Evolutionary conservation across 2,888 invertebrate genomes (phyloP).

Genomic region (Drosophila aldrichi): DNA sequence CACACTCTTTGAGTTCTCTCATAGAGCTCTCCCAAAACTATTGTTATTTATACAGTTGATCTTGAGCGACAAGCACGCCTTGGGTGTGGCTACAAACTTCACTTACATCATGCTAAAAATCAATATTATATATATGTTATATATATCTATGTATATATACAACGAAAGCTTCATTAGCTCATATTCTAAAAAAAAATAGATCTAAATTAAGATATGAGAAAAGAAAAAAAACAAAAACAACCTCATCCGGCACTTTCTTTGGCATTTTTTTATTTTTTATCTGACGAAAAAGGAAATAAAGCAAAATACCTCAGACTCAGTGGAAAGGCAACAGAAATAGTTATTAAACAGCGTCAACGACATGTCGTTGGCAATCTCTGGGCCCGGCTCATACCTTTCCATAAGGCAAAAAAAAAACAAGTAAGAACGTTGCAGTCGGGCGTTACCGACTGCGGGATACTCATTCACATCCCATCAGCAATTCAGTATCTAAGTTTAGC

Average conservation of each 20-base stretch:
- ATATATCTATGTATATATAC: background rate
- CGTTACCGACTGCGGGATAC: too few relatives aligned
- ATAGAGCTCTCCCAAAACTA: background rate
- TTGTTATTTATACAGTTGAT: conserved; percentile 52
- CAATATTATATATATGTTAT: background rate
- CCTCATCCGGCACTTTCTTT: conserved; percentile 54
- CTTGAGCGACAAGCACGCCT: conserved; percentile 34
- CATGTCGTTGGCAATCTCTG: conserved; percentile 60
- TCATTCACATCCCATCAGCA: too few relatives aligned
- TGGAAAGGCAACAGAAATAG: conserved; percentile 26
- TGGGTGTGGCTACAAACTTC: conserved; percentile 54
- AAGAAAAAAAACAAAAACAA: conserved; percentile 2
- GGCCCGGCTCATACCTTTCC: conserved; percentile 41
- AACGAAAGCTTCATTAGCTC: conserved; percentile 59
- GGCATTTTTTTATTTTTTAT: conserved; percentile 55
- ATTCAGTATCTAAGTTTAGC: too few relatives aligned
- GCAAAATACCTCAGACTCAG: conserved; percentile 60
- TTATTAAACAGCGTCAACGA: conserved; percentile 65
- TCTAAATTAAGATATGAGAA: background rate
- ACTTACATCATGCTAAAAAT: conserved; percentile 46
- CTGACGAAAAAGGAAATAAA: conserved; percentile 76
- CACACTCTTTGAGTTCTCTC: conserved; percentile 17
- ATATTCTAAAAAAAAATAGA: conserved; percentile 50
- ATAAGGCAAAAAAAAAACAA: conserved; percentile 54
- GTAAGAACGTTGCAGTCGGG: too few relatives aligned